These are phyloP conservation scores for Callimorpha dominula DNA, from an alignment of 2,888 invertebrate genomes.

Conservation along the genomic window DNA sequence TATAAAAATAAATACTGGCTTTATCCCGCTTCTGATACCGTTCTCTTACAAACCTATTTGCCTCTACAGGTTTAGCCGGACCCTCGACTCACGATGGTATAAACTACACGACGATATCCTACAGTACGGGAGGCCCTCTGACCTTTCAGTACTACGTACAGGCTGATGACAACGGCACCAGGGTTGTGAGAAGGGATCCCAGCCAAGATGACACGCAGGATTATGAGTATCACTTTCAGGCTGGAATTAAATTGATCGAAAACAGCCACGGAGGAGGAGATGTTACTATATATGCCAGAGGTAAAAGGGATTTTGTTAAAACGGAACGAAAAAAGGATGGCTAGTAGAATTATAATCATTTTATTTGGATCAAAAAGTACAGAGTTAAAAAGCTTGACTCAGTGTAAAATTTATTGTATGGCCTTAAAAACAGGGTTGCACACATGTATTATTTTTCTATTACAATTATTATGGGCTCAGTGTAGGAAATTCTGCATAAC, in stretches of 20 bases:
- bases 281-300: constrained; percentile 93
- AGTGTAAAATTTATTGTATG: too few relatives aligned
- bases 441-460: too few relatives aligned
- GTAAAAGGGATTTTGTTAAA: constrained; percentile 60
- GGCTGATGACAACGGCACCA: constrained; percentile 60
- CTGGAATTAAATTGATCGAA: constrained; percentile 90
- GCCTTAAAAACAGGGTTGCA: too few relatives aligned
- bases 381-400: too few relatives aligned
- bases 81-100: constrained; percentile 87
- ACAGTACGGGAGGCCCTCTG: constrained; percentile 91
- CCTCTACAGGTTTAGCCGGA: constrained; percentile 87
- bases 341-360: too few relatives aligned
- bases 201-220: constrained; percentile 86
- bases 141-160: constrained; percentile 86
- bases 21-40: not conserved
- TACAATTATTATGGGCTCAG: too few relatives aligned
- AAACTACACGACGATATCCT: constrained; percentile 92
- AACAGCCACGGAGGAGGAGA: constrained; percentile 95
- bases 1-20: not conserved
- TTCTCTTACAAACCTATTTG: not conserved
- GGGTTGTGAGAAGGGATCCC: constrained; percentile 87
- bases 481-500: too few relatives aligned
- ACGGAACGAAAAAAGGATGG: too few relatives aligned
- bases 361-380: too few relatives aligned
- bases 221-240: constrained; percentile 90